Evolutionary conservation across 2,113 vertebrate genomes (phyloP), one percentile per base, ranked within the genome.

Genomic region (Brienomyrus brachyistius): DNA sequence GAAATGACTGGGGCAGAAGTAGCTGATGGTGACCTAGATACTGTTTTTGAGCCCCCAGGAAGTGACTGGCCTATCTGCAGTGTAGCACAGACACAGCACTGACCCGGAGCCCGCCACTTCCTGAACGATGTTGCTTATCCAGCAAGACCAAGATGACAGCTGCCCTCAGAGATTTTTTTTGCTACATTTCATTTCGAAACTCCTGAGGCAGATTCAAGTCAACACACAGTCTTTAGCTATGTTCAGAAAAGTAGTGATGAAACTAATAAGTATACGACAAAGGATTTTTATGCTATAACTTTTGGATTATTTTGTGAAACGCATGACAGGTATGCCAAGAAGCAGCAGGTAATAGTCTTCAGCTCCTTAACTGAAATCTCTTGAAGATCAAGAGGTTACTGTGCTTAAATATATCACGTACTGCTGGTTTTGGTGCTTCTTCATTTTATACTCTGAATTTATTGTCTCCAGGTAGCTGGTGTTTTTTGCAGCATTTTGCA

Each of bases 21-120:
- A 87, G 84, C 59, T 87, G 59, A 87, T 62, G 62, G 74, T 87
- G 89, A 90, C 89, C 84, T 87, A 90, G 89, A 90, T 90, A 87
- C 85, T 15, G 50, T 47, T 35, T 52, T n/a, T 5, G 80, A 89
- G 59, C 89, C 89, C 89, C 62, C 89, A 77, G 84, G 84, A 87
- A 74, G 52, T 45, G 77, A 74, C n/a, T 77, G 56, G 83, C 59
- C 62, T 87, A 45, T 90, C 84, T 87, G 85, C n/a, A 31, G 89
- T 40, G 21, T 52, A 47, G 59, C 51, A 89, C 56, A 40, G 23
- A n/a, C 52, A 47, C 40, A 45, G 51, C 51, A 66, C 19, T 82
- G 43, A 86, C 43, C 47, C 83, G 10, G 43, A 2, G 23, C 10
- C 35, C 35, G 11, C 74, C 77, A 45, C 77, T 59, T 52, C 48